Conservation (phyloP, 2,113 vertebrate genomes). For the Synodontis membranacea region DNA sequence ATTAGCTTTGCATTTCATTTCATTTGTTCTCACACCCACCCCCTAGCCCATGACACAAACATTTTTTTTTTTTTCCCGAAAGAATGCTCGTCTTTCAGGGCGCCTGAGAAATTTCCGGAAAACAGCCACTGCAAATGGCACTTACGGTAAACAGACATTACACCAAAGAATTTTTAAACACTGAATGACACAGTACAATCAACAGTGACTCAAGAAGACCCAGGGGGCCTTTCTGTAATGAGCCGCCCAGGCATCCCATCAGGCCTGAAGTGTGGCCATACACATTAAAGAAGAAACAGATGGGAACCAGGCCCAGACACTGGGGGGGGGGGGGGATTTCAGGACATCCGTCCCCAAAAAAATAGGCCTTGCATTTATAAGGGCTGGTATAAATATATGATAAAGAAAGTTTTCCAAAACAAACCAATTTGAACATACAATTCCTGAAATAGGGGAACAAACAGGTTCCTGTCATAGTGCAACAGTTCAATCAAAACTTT, state of each 20-base stretch:
- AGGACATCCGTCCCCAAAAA: conserved; percentile 41
- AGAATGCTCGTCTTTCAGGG: conserved; percentile 22
- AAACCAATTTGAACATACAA: not conserved
- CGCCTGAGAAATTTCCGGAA: conserved; percentile 24
- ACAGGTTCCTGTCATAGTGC: not conserved
- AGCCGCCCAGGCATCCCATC: conserved; percentile 35
- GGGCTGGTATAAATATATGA: not conserved
- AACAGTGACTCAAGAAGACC: conserved; percentile 43
- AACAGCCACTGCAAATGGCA: conserved; percentile 22
- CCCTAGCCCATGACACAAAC: not conserved
- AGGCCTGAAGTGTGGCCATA: conserved; percentile 34
- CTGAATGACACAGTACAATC: conserved; percentile 44
- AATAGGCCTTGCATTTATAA: conserved; percentile 8
- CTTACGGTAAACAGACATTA: conserved; percentile 46
- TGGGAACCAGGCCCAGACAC: conserved; percentile 36
- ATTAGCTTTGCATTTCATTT: no score
- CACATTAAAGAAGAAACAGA: conserved; percentile 44
- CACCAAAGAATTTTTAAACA: conserved; percentile 44
- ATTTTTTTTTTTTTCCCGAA: not conserved
- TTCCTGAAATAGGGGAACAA: not conserved
- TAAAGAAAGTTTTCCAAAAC: not conserved
- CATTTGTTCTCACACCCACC: not conserved
- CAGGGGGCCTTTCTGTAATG: conserved; percentile 36
- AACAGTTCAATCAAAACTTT: not conserved
- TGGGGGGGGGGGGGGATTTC: not conserved